These are phyloP conservation scores for Colletes collaris DNA, from an alignment of 2,888 invertebrate genomes.

Conservation along the genomic window DNA sequence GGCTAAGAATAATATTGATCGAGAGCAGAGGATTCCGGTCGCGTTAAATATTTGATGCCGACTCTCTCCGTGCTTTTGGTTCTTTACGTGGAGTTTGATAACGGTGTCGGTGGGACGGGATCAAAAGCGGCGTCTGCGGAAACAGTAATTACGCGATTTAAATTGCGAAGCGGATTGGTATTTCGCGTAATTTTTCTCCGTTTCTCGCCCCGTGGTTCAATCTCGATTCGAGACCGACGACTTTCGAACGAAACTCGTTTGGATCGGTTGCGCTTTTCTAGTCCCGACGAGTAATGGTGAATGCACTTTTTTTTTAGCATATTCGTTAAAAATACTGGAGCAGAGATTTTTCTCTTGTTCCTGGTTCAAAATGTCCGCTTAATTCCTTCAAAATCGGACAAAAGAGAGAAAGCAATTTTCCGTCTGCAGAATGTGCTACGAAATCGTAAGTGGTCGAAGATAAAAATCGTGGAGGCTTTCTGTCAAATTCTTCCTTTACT, in stretches of 20 bases:
- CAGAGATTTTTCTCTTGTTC: no score
- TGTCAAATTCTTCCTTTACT: no score
- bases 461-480: no score
- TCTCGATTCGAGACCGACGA: slow-evolving; percentile 11
- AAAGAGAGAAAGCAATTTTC: no score
- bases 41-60: slow-evolving; percentile 34
- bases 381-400: no score
- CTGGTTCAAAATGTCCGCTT: no score
- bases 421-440: no score
- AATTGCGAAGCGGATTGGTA: slow-evolving; percentile 14
- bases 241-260: neutral
- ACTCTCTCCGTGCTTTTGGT: neutral
- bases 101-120: slow-evolving; percentile 9
- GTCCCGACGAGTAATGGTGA: no score
- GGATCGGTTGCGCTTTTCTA: slow-evolving; percentile 1
- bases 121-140: slow-evolving; percentile 24
- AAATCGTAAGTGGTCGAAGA: no score
- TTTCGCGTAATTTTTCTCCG: neutral
- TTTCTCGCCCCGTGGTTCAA: neutral
- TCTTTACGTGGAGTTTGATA: slow-evolving; percentile 35
- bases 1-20: slow-evolving; percentile 30
- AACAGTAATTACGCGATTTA: slow-evolving; percentile 37
- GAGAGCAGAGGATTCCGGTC: neutral
- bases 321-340: no score
- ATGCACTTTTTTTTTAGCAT: no score